Percentiles rank a stretch among this genome's conserved stretches.
Conservation (phyloP, 1,140 invertebrate genomes). For the Drosophila virilis region DNA sequence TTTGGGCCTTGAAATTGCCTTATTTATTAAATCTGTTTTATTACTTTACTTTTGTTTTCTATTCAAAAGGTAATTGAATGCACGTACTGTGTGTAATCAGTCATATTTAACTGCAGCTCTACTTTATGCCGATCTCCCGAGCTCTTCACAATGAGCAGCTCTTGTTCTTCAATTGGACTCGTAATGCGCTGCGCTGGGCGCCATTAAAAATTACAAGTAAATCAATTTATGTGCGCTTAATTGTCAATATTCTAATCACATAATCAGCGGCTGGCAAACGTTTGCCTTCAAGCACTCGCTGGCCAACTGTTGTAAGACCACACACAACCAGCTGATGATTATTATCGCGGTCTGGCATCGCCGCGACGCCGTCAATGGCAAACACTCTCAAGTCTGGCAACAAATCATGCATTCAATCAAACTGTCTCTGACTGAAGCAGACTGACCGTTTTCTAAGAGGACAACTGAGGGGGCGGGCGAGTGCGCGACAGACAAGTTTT, state of each 20-base stretch:
- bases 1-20: no score
- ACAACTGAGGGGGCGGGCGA: conserved; percentile 1
- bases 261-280: conserved; percentile 61
- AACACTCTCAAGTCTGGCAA: conserved; percentile 32
- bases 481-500: conserved; percentile 85
- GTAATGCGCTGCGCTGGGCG: conserved; percentile 36
- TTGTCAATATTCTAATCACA: conserved; percentile 81
- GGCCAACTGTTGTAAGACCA: conserved; percentile 55
- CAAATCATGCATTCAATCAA: conserved; percentile 66
- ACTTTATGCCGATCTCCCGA: not conserved
- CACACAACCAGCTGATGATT: conserved; percentile 56
- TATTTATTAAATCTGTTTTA: no score
- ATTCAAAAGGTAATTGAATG: no score
- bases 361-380: conserved; percentile 39
- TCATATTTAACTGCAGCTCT: not conserved
- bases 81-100: not conserved
- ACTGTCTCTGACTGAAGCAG: conserved; percentile 40
- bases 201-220: conserved; percentile 74
- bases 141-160: not conserved
- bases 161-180: conserved; percentile 23
- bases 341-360: conserved; percentile 73
- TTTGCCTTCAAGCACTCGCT: conserved; percentile 54
- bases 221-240: conserved; percentile 74
- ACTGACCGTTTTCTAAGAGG: conserved; percentile 38
- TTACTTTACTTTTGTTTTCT: not conserved